A percentile compares a stretch with the other conserved stretches of the same genome.
phyloP scores from a whole-genome alignment of 2,888 invertebrate species.

The Galeopsomyia nigrocyanea region DNA sequence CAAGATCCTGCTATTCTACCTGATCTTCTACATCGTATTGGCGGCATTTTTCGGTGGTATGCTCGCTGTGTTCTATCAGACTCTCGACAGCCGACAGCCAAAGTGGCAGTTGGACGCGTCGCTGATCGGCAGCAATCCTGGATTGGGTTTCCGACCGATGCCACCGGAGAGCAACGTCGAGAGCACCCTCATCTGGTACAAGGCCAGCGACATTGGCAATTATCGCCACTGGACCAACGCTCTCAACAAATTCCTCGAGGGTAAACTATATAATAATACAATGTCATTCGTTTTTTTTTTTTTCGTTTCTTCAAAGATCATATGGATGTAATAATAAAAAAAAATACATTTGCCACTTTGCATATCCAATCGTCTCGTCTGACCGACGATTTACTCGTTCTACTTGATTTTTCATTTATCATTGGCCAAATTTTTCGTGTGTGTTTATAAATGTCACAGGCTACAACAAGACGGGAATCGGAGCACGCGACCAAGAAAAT shows the following conservation, averaged over 20 bases:
- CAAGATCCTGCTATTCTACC: constrained; percentile 95
- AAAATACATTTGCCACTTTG: too few relatives aligned
- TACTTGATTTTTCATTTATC: constrained; percentile 10
- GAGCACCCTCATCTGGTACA: constrained; percentile 97
- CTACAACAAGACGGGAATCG: constrained; percentile 61
- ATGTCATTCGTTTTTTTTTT: too few relatives aligned
- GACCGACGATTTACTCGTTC: too few relatives aligned
- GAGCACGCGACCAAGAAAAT: constrained; percentile 40
- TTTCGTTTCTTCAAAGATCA: too few relatives aligned
- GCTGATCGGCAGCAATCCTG: constrained; percentile 94
- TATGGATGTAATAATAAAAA: too few relatives aligned
- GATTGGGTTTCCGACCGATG: constrained; percentile 97
- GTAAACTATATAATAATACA: constrained; percentile 69
- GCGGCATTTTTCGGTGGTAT: constrained; percentile 95
- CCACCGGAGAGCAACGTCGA: constrained; percentile 92
- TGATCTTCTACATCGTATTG: constrained; percentile 93
- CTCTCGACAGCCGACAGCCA: constrained; percentile 85
- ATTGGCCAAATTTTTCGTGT: too few relatives aligned
- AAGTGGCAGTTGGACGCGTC: constrained; percentile 91
- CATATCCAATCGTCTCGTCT: too few relatives aligned
- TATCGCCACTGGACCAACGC: constrained; percentile 85
- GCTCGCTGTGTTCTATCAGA: constrained; percentile 95
- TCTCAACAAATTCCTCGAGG: constrained; percentile 81
- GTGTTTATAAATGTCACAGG: too few relatives aligned
- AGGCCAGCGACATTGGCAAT: constrained; percentile 82